Evolutionary conservation across 2,113 vertebrate genomes (phyloP).

Genomic region (Cygnus atratus): DNA sequence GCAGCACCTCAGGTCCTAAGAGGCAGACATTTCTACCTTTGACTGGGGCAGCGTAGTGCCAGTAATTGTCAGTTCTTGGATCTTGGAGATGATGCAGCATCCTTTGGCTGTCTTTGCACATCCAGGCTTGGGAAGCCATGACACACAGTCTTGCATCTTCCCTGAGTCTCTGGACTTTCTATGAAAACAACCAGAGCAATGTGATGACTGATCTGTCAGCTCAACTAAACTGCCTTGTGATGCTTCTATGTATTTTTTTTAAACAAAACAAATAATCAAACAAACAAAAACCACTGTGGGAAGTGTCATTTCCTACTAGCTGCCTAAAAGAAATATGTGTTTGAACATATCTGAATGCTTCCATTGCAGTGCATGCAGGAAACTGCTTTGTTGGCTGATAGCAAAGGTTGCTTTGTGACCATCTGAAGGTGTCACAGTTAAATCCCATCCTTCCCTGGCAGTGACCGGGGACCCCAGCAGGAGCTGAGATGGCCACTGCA

Average conservation of each 20-base stretch:
- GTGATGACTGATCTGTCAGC: background rate
- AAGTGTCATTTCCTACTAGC: background rate
- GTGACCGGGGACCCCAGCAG: background rate
- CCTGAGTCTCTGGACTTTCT: background rate
- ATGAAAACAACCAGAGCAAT: background rate
- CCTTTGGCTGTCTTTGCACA: background rate
- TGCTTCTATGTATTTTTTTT: background rate
- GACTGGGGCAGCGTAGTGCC: background rate
- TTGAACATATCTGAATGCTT: background rate
- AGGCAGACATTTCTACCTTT: background rate
- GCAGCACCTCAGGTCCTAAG: background rate
- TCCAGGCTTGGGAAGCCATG: accelerated
- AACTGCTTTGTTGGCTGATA: background rate
- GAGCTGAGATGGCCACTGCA: constrained; percentile 54
- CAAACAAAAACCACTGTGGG: background rate
- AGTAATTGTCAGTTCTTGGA: accelerated
- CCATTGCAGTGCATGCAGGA: accelerated
- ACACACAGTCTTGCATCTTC: background rate
- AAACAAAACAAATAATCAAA: background rate
- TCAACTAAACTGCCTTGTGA: background rate
- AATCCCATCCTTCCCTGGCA: background rate
- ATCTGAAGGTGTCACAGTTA: background rate
- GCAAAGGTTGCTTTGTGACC: background rate
- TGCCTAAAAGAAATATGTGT: background rate
- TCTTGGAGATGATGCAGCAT: background rate